Base-by-base conservation (phyloP, 2,888 invertebrate species). In the Pristionchus japonicus region DNA sequence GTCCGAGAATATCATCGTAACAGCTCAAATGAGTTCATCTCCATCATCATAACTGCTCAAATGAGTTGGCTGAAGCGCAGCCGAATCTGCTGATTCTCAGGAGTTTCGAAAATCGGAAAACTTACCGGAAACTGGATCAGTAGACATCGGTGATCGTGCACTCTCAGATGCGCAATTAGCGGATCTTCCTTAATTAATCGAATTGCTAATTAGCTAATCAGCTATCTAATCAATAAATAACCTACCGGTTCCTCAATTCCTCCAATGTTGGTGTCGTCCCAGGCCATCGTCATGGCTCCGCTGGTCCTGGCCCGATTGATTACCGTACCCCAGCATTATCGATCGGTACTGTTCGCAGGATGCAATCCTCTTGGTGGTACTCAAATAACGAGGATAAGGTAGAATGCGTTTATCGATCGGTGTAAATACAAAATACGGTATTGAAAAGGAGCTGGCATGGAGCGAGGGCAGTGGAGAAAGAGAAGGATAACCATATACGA, bases 101-200 rank as follows among this genome's bases (percentile, higher is more conserved):
- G n/a, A n/a, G n/a, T n/a, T n/a, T n/a, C n/a, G n/a, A n/a, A 57
- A 67, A 34, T 67, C 47, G 3, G 13, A 43, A 43, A 27, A 47
- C n/a, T 47, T 57, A 77, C 77, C 77, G 85, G 85, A 31, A 85
- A 85, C 23, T 85, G 85, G n/a, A 85, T 52, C 43, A 85, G 85
- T 1, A 85, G 23, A 40, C 61, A 37, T 3, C 85, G 85, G 11
- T 85, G 61, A 27, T 85, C 85, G 85, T 40, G 85, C 15, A 64
- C 27, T 61, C 57, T 61, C 4, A 85, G 64, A 9, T 57, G 85
- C 1, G 85, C 85, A 43, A 85, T 40, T 0, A 85, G 85, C 40
- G 85, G 85, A 47, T 85, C 85, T n/a, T 85, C 9, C 82, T 82
- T 34, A 49, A 82, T n/a, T n/a, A n/a, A n/a, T n/a, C n/a, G n/a